Base-by-base conservation (phyloP, 2,888 invertebrate species). In the Camponotus fellah region DNA sequence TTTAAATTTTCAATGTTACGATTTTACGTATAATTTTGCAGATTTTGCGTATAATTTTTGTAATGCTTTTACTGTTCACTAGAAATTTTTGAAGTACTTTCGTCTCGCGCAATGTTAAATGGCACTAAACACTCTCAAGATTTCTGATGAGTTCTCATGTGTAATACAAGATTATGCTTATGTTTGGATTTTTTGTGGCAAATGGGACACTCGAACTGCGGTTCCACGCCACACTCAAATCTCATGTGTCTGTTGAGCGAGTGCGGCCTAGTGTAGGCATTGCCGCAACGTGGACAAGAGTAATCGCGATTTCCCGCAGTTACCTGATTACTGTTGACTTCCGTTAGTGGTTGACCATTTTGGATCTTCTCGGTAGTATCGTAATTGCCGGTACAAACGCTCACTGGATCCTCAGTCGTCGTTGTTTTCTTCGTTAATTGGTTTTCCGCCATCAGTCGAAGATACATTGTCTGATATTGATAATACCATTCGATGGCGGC, bases 101-200 rank as follows among this genome's bases (percentile, higher is more conserved):
- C 12, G 46, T n/a, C 26, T n/a, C 60, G 17, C 34, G 17, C 34
- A 66, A 66, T 49, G 26, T 17, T 75, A 21, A 75, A 32, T 66
- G 71, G 46, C 46, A 60, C 26, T 46, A 14, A 80, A 8, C 17
- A 12, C 0, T 64, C 68, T 91, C 87, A 93, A 66, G 91, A 77
- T 71, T 95, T 94, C 91, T 95, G 91, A 93, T 95, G 95, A 85
- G 95, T 95, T 89, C 95, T 92, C 94, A 95, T 95, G 86, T 96
- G 96, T 37, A 95, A 92, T 82, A 95, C 92, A 40, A 96, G 92
- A 91, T 96, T 96, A 92, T 95, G 95, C 91, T 95, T 96, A 95
- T 96, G 95, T 81, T 95, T 95, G 21, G 95, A 96, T 91, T 96
- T 96, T 93, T 96, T 96, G 91, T 96, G 96, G 93, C 96, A 96